Percentiles rank a stretch among this genome's conserved stretches.
These are phyloP conservation scores for Strigamia transsilvanica DNA, from an alignment of 2,888 invertebrate species.

Conservation along the genomic window DNA sequence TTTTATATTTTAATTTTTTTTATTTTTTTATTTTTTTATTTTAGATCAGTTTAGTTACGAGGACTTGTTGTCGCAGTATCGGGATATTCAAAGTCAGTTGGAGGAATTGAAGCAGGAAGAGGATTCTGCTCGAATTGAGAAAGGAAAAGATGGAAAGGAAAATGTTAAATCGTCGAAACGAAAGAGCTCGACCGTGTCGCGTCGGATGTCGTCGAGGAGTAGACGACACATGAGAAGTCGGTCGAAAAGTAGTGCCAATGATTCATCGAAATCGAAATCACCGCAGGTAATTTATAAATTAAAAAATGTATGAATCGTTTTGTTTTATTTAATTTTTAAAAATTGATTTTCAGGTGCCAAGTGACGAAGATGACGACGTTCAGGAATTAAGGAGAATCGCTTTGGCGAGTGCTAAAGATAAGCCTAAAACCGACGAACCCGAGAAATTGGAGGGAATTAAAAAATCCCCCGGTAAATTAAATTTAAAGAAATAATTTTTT, in stretches of 20 bases:
- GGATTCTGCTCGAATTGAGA: neutral
- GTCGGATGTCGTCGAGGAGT: neutral
- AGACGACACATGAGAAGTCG: neutral
- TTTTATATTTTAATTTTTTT: neutral
- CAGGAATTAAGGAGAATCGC: conserved; percentile 54
- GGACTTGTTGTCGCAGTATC: conserved; percentile 54
- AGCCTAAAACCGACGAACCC: neutral
- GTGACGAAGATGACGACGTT: conserved; percentile 54
- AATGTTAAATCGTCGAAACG: conserved; percentile 17
- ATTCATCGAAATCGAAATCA: conserved; percentile 8
- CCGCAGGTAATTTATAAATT: neutral
- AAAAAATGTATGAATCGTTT: neutral
- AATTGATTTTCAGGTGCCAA: neutral
- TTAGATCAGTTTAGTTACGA: conserved; percentile 57
- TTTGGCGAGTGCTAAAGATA: conserved; percentile 52
- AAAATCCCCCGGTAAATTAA: conserved; percentile 6
- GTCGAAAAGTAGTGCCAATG: conserved; percentile 33
- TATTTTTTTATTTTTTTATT: conserved; percentile 55
- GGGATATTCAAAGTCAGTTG: conserved; percentile 53
- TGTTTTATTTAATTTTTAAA: neutral
- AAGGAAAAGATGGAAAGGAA: conserved; percentile 22
- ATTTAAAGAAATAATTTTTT: neutral
- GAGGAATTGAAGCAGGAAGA: conserved; percentile 50
- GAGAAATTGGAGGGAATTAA: neutral
- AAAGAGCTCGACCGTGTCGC: neutral